phyloP scores from a whole-genome alignment of 2,113 vertebrate species.

The Ancistrus triradiatus region DNA sequence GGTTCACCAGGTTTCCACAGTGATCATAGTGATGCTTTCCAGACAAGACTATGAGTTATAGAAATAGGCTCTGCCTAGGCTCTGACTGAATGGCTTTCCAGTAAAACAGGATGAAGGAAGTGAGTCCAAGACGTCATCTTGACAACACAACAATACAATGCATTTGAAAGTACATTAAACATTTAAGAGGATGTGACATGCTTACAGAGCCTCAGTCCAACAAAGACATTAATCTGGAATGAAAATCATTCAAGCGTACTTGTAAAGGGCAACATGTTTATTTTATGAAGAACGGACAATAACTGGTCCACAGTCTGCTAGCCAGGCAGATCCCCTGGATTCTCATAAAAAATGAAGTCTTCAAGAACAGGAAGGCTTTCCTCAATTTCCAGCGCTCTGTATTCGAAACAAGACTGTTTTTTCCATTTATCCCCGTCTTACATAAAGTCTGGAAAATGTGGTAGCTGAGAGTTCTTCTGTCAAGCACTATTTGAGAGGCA shows the following conservation, averaged over 20 bases:
- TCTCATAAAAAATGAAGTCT: slow-evolving; percentile 10
- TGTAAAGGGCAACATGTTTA: slow-evolving; percentile 30
- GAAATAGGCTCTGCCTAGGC: not conserved
- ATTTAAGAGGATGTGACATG: slow-evolving; percentile 2
- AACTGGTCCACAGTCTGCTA: slow-evolving; percentile 27
- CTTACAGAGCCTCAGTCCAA: not conserved
- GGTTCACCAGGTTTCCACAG: no score
- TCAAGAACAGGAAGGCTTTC: slow-evolving; percentile 23
- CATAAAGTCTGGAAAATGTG: slow-evolving; percentile 45
- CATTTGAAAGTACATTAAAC: not conserved
- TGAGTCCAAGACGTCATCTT: not conserved
- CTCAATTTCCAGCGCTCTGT: slow-evolving; percentile 8
- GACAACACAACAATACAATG: not conserved
- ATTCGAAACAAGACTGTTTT: slow-evolving; percentile 35
- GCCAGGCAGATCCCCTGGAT: slow-evolving; percentile 19
- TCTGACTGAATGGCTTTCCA: not conserved
- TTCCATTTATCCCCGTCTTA: slow-evolving; percentile 41
- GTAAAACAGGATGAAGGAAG: not conserved
- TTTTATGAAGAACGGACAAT: slow-evolving; percentile 23
- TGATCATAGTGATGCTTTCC: not conserved
- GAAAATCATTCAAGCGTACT: not conserved
- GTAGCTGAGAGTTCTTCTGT: slow-evolving; percentile 26
- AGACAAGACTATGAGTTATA: not conserved
- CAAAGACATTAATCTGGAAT: no score
- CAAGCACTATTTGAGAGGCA: slow-evolving; percentile 24